Percentiles rank a stretch among this genome's conserved stretches.
Evolutionary conservation across 2,797 vertebrate genomes (phyloP).

Genomic region (Stomatorhinus walkeri): DNA sequence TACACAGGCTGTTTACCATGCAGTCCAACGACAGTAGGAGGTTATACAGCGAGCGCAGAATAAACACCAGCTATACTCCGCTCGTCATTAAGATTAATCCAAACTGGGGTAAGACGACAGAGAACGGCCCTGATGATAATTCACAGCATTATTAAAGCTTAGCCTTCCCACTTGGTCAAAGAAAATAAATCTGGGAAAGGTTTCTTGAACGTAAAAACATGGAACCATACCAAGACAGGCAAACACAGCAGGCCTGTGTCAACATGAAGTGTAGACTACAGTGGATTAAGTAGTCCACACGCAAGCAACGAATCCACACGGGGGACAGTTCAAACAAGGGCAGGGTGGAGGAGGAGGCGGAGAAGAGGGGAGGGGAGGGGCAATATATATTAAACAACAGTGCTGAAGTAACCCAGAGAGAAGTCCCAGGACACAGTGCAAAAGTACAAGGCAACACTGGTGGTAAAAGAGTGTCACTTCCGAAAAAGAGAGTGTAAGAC

Average conservation of each 20-base stretch:
- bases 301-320: slow-evolving; percentile 71
- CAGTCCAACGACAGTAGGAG: background rate
- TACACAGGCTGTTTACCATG: background rate
- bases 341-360: slow-evolving; percentile 36
- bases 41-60: background rate
- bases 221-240: slow-evolving; percentile 60
- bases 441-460: slow-evolving; percentile 54
- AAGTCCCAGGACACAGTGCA: slow-evolving; percentile 53
- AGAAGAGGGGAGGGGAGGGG: slow-evolving; percentile 28
- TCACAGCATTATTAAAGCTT: background rate
- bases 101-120: background rate
- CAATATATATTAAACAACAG: slow-evolving; percentile 46
- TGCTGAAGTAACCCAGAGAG: slow-evolving; percentile 48
- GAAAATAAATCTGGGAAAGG: background rate
- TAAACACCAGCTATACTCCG: background rate
- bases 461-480: slow-evolving; percentile 27
- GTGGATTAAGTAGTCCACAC: slow-evolving; percentile 58
- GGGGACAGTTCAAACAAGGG: slow-evolving; percentile 54
- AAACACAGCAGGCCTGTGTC: slow-evolving; percentile 61
- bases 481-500: slow-evolving; percentile 38
- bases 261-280: slow-evolving; percentile 55
- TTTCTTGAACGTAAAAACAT: slow-evolving; percentile 38
- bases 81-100: background rate
- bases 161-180: background rate
- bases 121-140: background rate